phyloP scores from a whole-genome alignment of 2,888 invertebrate genomes.

The Eupithecia abbreviata region DNA sequence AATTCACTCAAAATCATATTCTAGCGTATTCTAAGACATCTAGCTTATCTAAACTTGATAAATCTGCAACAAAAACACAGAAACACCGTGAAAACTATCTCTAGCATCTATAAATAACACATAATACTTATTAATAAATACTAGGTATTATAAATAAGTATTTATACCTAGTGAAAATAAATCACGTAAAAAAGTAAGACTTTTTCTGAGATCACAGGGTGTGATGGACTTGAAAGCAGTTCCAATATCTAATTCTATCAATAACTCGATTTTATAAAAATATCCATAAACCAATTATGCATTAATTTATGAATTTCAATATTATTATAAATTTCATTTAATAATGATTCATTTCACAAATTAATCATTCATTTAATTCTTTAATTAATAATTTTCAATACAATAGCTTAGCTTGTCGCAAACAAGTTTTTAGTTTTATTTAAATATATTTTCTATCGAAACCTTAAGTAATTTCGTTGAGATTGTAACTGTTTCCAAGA shows the following conservation, averaged over 20 bases:
- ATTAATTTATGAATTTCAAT: too few relatives aligned
- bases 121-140: not conserved
- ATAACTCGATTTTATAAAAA: not conserved
- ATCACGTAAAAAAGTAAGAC: not conserved
- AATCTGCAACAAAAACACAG: conserved; percentile 37
- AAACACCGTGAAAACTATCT: not conserved
- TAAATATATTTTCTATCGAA: not conserved
- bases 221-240: not conserved
- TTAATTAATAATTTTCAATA: too few relatives aligned
- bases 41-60: conserved; percentile 42
- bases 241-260: not conserved
- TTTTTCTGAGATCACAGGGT: not conserved
- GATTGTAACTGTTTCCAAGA: not conserved
- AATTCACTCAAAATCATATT: conserved; percentile 23
- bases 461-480: not conserved
- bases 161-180: not conserved
- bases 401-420: not conserved
- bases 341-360: too few relatives aligned
- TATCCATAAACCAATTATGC: too few relatives aligned
- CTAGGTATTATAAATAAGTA: not conserved
- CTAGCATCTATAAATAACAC: not conserved
- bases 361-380: too few relatives aligned
- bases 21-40: conserved; percentile 24
- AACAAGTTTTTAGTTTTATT: not conserved
- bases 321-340: too few relatives aligned